phyloP scores from a whole-genome alignment of 2,888 invertebrate species.

The Nowickia ferox region DNA sequence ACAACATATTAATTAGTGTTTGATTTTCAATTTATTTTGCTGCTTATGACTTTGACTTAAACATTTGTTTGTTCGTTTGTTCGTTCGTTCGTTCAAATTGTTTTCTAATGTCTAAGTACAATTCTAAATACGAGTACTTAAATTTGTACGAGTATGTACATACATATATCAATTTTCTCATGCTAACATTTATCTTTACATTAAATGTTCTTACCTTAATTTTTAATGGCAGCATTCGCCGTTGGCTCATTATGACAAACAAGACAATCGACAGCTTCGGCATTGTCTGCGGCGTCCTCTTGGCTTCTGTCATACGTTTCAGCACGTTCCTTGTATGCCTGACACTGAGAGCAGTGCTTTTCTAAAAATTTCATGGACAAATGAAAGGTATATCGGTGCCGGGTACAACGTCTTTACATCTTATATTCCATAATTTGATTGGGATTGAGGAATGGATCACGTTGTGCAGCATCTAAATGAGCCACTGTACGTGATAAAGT shows the following conservation, averaged over 20 bases:
- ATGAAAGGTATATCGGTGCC: constrained; percentile 82
- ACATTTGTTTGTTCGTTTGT: neutral
- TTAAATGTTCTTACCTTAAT: constrained; percentile 54
- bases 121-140: neutral
- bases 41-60: neutral
- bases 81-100: neutral
- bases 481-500: constrained; percentile 82
- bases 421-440: constrained; percentile 83
- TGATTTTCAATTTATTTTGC: neutral
- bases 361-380: constrained; percentile 82
- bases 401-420: constrained; percentile 83
- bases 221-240: constrained; percentile 36
- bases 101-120: neutral
- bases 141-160: no score
- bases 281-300: constrained; percentile 59
- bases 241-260: constrained; percentile 58
- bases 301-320: constrained; percentile 56
- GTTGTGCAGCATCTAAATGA: constrained; percentile 82
- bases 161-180: neutral
- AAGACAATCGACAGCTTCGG: constrained; percentile 70
- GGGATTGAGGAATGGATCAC: constrained; percentile 83
- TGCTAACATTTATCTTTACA: constrained; percentile 44
- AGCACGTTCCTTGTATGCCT: constrained; percentile 75
- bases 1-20: neutral
- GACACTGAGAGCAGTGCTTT: constrained; percentile 80